phyloP scores from a whole-genome alignment of 2,797 vertebrate species.

The Anabas testudineus region DNA sequence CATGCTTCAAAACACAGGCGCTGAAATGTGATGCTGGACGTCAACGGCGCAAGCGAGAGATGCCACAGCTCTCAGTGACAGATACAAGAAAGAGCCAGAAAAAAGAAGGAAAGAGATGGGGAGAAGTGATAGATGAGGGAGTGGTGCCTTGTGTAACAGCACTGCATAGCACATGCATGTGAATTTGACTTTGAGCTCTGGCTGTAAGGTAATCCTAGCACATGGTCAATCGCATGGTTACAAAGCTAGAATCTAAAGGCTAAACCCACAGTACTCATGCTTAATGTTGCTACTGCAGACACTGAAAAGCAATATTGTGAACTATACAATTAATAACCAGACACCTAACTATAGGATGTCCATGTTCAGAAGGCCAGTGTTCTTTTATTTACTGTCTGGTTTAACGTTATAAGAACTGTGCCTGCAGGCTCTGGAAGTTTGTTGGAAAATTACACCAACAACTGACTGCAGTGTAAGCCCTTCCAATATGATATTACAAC shows the following conservation, averaged over 20 bases:
- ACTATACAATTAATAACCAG: background rate
- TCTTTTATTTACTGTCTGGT: conserved; percentile 40
- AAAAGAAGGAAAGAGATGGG: background rate
- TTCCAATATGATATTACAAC: conserved; percentile 56
- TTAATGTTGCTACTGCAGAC: background rate
- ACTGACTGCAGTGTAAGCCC: conserved; percentile 47
- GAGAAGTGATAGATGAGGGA: conserved; percentile 6
- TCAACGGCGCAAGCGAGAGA: conserved; percentile 10
- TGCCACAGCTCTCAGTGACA: conserved; percentile 5
- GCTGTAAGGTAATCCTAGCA: background rate
- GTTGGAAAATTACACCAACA: conserved; percentile 68
- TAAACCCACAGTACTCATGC: background rate
- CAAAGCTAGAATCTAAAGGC: background rate
- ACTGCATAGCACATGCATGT: conserved; percentile 10
- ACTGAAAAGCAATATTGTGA: background rate
- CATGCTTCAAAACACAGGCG: conserved; percentile 36
- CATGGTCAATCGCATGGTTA: background rate
- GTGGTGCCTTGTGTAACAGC: background rate
- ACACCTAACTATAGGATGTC: conserved; percentile 1
- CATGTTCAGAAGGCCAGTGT: background rate
- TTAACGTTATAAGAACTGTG: conserved; percentile 38
- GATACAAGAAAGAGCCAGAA: background rate
- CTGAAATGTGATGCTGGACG: conserved; percentile 39
- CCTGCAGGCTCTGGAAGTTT: conserved; percentile 72
- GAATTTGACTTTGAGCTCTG: conserved; percentile 30